Base-by-base conservation (phyloP, 2,888 invertebrate species). In the Ametastegia equiseti region DNA sequence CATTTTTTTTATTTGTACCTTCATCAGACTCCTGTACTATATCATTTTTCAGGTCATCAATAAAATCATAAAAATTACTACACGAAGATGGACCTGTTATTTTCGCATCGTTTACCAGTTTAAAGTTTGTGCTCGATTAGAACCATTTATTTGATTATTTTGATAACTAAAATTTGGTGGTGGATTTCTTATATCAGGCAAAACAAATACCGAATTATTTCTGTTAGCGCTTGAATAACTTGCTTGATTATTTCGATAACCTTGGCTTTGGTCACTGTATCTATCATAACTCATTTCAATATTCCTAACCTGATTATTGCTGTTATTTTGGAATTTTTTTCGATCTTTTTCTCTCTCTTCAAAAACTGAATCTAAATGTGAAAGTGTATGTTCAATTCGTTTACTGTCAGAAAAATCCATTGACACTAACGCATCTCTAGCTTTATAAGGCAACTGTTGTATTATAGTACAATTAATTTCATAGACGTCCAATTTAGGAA, bases 391-490 rank as follows among this genome's bases (percentile, higher is more conserved):
- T 23, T 45, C 30, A 33, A 80, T 69, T 54, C 23, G 15, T 42
- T 65, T 36, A 7, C 65, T 80, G 19, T 80, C 54, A 4, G 54
- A 15, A 27, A 67, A 80, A 54, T 80, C 69, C 2, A 80, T 69
- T 15, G 54, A 19, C 1, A 30, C 69, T 33, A 80, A 54, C 2
- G 36, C 57, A 50, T 80, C 69, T 45, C n/a, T n/a, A n/a, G n/a
- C n/a, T n/a, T n/a, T n/a, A n/a, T n/a, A n/a, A n/a, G n/a, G n/a
- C n/a, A n/a, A 50, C 57, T 80, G 80, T 23, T 80, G 65, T 3
- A 80, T 39, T 50, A 69, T 80, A 13, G 54, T 33, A 23, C 69
- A 80, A 57, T 80, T 80, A 15, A 69, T 80, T 39, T 80, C 80
- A 57, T 42, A 80, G 9, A 23, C 7, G 30, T 47, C n/a, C 19